Evolutionary conservation across 1,140 invertebrate genomes (phyloP).

Genomic region (Drosophila truncata): DNA sequence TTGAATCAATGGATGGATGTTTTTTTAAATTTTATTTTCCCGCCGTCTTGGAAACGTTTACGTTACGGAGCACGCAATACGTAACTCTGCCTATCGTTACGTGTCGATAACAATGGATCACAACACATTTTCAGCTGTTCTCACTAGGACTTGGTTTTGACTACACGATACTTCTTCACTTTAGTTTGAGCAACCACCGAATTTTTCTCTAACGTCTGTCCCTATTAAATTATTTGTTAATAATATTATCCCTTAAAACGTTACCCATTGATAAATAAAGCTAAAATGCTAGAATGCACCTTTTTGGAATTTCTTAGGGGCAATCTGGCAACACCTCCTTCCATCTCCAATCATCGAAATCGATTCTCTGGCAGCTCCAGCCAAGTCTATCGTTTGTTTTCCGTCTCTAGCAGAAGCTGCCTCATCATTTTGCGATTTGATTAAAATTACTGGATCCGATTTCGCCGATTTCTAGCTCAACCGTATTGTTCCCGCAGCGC

Average conservation of each 20-base stretch:
- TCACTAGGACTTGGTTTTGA: not conserved
- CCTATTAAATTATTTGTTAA: too few relatives aligned
- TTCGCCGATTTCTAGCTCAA: constrained; percentile 35
- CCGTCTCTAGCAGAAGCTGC: constrained; percentile 23
- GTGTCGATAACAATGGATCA: not conserved
- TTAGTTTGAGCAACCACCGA: too few relatives aligned
- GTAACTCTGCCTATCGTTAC: constrained; percentile 2
- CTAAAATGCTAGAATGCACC: too few relatives aligned
- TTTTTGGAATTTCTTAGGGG: too few relatives aligned
- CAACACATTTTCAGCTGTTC: not conserved
- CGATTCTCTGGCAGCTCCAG: too few relatives aligned
- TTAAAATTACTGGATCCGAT: constrained; percentile 45
- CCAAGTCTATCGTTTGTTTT: not conserved
- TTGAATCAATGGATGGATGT: constrained; percentile 16
- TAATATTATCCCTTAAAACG: too few relatives aligned
- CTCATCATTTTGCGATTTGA: constrained; percentile 64
- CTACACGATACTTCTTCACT: not conserved
- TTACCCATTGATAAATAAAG: too few relatives aligned
- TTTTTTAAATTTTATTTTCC: constrained; percentile 5
- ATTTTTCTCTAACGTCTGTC: too few relatives aligned
- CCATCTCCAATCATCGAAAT: too few relatives aligned
- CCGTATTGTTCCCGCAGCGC: constrained; percentile 26
- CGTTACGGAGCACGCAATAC: not conserved
- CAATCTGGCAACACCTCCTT: too few relatives aligned
- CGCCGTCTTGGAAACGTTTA: not conserved